phyloP scores from a whole-genome alignment of 2,888 invertebrate species.

The Dichetophora obliterata region DNA sequence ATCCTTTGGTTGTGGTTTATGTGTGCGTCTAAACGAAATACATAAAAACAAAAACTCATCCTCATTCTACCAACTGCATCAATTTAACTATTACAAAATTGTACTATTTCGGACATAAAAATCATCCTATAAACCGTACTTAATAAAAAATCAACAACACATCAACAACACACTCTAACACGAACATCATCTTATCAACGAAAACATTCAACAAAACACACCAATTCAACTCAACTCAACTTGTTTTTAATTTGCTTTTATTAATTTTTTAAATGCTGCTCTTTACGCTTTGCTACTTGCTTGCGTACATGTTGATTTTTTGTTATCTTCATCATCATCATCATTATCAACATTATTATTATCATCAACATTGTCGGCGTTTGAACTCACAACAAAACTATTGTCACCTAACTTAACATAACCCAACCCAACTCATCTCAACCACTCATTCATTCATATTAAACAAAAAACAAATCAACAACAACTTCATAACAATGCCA shows the following conservation, averaged over 20 bases:
- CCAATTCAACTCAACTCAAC: neutral
- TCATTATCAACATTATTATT: neutral
- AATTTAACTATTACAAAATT: conserved; percentile 6
- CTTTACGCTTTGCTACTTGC: neutral
- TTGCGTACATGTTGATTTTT: neutral
- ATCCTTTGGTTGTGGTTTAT: conserved; percentile 54
- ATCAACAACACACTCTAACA: neutral
- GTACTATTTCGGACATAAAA: neutral
- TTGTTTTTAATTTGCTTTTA: conserved; percentile 5
- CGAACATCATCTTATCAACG: conserved; percentile 22
- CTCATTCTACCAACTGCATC: neutral
- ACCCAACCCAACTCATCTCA: neutral
- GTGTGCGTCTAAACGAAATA: conserved; percentile 50
- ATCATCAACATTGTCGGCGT: neutral
- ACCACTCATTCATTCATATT: conserved; percentile 26
- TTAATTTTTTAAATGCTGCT: neutral
- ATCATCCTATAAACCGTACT: too few relatives aligned
- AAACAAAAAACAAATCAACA: conserved; percentile 36
- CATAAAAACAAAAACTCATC: conserved; percentile 1
- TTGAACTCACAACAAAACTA: conserved; percentile 3
- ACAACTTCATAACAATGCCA: conserved; percentile 10
- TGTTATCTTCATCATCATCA: neutral
- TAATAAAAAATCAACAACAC: neutral
- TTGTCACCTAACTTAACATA: neutral
- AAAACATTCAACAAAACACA: neutral